These are phyloP conservation scores for Nanorana parkeri DNA, from an alignment of 2,113 vertebrate species.

Conservation along the genomic window DNA sequence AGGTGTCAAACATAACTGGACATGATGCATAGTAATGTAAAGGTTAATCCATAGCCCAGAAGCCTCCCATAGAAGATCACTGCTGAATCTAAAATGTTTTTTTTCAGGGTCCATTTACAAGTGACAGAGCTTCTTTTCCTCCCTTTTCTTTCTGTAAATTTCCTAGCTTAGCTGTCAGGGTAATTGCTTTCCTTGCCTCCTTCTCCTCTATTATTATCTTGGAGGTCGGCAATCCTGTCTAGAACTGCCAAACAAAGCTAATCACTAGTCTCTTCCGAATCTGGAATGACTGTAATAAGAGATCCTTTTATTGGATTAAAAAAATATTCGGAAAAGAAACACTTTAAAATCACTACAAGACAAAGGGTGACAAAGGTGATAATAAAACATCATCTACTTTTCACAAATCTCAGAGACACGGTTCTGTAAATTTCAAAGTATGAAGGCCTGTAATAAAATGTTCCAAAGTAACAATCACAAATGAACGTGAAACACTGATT, in stretches of 20 bases:
- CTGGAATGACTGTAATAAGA: not conserved
- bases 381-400: not conserved
- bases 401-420: too few species aligned
- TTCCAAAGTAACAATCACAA: too few species aligned
- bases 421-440: too few species aligned
- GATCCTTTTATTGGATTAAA: not conserved
- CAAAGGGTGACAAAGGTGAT: not conserved
- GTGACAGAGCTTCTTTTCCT: not conserved
- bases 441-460: too few species aligned
- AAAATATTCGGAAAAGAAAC: not conserved
- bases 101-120: too few species aligned
- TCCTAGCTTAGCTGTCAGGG: not conserved
- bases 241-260: not conserved
- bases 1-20: too few species aligned
- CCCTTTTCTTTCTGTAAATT: not conserved
- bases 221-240: constrained; percentile 13
- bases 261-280: not conserved
- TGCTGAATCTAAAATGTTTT: too few species aligned
- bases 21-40: too few species aligned
- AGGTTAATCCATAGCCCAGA: too few species aligned
- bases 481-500: too few species aligned
- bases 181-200: constrained; percentile 18
- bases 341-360: not conserved
- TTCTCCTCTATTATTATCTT: not conserved
- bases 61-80: too few species aligned